Evolutionary conservation across 2,113 vertebrate genomes (phyloP), one percentile per base, ranked within the genome.

Genomic region (Dendropsophus ebraccatus): DNA sequence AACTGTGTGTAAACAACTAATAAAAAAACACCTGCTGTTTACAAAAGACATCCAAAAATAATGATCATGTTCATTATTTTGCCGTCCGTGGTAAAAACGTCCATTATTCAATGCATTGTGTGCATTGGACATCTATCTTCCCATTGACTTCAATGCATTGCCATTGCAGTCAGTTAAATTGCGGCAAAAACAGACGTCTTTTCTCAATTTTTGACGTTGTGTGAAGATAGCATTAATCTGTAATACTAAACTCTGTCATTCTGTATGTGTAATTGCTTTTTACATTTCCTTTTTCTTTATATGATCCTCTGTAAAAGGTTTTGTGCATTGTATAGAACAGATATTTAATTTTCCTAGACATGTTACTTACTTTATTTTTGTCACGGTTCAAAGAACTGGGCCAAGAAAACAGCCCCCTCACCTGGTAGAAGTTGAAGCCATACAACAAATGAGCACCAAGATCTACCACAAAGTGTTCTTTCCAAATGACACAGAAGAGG

Each of bases 361-460:
- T 70, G 32, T 70, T 45, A 58, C 58, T 80, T 1, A 58, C 75
- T 17, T 25, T 75, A 13, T 52, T 75, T 35, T 60, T 60, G 19
- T 12, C 58, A 16, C 47, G 25, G 6, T n/a, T 49, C 23, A 30
- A 54, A 87, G 85, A 60, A 54, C 72, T 0, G 97, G 97, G 21
- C 93, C 95, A 89, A 95, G 98, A 88, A 99, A 97, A 90, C 94
- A 97, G 84, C 96, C 96, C 6, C 98, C 98, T 19, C 97, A 99
- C 88, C 93, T 94, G 49, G 93, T 96, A 84, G 98, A 99, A 89
- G 91, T 99, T 4, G 96, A 97, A 14, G 96, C 97, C 75, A 95
- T 96, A 69, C 95, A 97, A 82, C 95, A 95, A 88, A 97, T 96
- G 86, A 91, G 93, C 90, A 94, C 93, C n/a, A 95, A 96, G 89